Base-by-base conservation (phyloP, 1,140 invertebrate species). In the Megathymus violae region DNA sequence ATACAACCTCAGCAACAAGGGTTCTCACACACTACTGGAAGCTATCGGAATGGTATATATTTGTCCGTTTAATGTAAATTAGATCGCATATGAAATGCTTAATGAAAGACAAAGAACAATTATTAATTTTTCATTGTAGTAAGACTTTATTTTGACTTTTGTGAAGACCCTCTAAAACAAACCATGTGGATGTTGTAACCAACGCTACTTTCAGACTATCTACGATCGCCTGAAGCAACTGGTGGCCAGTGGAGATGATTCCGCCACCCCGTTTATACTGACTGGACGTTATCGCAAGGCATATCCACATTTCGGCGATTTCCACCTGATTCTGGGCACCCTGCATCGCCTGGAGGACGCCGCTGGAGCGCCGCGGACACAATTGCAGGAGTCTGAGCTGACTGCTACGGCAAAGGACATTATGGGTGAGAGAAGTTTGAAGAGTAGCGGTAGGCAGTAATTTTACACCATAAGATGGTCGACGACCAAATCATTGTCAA, bases 281-380 rank as follows among this genome's bases (percentile, higher is more conserved):
- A 80, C 68, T 0, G 48, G 47, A 9, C 7, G 13, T 0, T 87
- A 87, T 40, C 76, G 84, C 0, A 71, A 71, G 11, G 19, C 31
- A 7, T 74, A 87, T 22, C 82, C 84, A 0, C 84, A 87, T 61
- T 80, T 78, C 46, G 71, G 56, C 0, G 84, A 87, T 70, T 85
- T 84, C 66, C 75, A 81, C 22, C 16, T 82, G 3, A 76, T 88
- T 4, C 41, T 79, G 67, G 51, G 63, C 3, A 72, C 69, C 0
- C 40, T 80, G 7, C 77, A 83, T 25, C 13, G 31, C 3, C 16
- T 80, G 3, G 62, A 85, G 48, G 78, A 80, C 14, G 59, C 56
- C 0, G 47, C 44, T 0, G 78, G 74, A 0, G 17, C 19, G 6
- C 70, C 72, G 0, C 51, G 77, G 0, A 52, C 66, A 0, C 62